Base-by-base conservation (phyloP, 2,888 invertebrate species). In the Synanthedon andrenaeformis region DNA sequence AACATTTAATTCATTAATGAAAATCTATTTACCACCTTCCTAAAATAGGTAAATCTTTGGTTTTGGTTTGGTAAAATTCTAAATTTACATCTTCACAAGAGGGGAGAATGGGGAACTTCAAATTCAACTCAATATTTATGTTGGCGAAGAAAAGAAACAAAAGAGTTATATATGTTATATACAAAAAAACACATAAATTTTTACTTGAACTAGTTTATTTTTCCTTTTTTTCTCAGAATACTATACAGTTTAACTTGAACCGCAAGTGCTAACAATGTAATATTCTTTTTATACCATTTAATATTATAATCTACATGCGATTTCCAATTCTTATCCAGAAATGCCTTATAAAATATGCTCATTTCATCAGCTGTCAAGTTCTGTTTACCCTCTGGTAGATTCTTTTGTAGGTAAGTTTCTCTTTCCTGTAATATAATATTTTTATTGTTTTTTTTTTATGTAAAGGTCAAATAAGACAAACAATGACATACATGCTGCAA, bases 281-380 rank as follows among this genome's bases (percentile, higher is more conserved):
- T 79, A 80, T 96, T 96, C 69, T 89, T 93, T 65, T 90, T 91
- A 74, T 96, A 96, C 96, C 96, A 96, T 56, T 92, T 91, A 53
- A 92, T 83, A 70, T 96, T 96, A 72, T 96, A 96, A 56, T 87
- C 79, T 0, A 93, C 79, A 74, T 96, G 96, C 0, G 83, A 76
- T 62, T 89, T 89, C 91, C 93, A 93, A 74, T 96, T 94, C 69
- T 93, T 92, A 74, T 96, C 94, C 12, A 96, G 83, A 74, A 96
- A 96, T 52, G 89, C 79, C 82, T 94, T 96, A 71, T 96, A 96
- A 79, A 96, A 96, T 23, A 92, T 91, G 64, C 96, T 95, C 93
- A 96, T 94, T 78, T 94, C 93, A 79, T 95, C 95, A 1, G 94
- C 92, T 4, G 91, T 90, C 19, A 93, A 72, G 49, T 89, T 90